These are phyloP conservation scores for Semaprochilodus insignis DNA, from an alignment of 2,797 vertebrate genomes.

Conservation along the genomic window DNA sequence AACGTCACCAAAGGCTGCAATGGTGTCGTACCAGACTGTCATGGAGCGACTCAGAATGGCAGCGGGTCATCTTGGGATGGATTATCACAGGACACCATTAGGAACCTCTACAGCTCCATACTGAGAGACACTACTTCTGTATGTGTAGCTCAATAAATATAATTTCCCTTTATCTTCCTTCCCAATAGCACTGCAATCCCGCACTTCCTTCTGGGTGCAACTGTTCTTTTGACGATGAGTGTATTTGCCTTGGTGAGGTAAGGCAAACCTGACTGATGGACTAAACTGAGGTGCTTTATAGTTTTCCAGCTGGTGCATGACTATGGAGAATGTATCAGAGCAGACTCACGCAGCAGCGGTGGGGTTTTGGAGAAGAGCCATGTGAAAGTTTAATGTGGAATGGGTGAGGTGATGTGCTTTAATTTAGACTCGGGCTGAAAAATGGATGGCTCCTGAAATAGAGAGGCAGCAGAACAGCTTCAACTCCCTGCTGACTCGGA, in stretches of 20 bases:
- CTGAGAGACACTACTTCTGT: too few relatives aligned
- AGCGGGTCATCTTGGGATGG: too few relatives aligned
- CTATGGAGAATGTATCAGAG: neutral
- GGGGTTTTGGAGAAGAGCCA: constrained; percentile 10
- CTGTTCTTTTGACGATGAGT: too few relatives aligned
- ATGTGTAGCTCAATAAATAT: too few relatives aligned
- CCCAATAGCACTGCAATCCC: too few relatives aligned
- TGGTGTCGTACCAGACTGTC: too few relatives aligned
- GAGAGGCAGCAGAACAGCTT: constrained; percentile 30
- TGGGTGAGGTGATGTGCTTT: constrained; percentile 55
- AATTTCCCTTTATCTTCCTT: too few relatives aligned
- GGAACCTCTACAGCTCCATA: too few relatives aligned
- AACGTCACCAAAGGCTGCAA: too few relatives aligned
- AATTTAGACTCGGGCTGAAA: constrained; percentile 70
- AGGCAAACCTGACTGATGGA: neutral
- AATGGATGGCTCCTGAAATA: constrained; percentile 66
- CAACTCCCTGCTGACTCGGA: neutral
- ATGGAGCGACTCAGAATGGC: too few relatives aligned
- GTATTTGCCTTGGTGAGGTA: neutral
- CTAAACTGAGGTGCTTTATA: neutral
- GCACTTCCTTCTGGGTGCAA: too few relatives aligned
- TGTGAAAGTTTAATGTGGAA: constrained; percentile 35
- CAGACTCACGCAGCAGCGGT: neutral
- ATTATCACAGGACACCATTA: too few relatives aligned
- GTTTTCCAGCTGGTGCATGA: neutral